These are phyloP conservation scores for Ranitomeya variabilis DNA, from an alignment of 2,113 vertebrate genomes.

Conservation along the genomic window DNA sequence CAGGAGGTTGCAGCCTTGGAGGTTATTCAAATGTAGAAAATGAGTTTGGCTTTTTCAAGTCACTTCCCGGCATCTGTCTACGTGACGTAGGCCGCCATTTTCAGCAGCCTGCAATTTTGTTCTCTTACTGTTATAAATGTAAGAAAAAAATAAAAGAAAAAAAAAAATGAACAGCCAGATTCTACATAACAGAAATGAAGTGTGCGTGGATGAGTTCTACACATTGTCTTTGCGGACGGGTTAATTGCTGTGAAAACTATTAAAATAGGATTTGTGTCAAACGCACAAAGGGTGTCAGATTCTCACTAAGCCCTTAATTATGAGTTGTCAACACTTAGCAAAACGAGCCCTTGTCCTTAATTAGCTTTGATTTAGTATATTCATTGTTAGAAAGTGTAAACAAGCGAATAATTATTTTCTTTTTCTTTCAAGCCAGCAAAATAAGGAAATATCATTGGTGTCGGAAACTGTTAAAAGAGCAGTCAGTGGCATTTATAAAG, in stretches of 20 bases:
- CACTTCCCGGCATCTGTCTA: not conserved
- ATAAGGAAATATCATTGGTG: slow-evolving; percentile 52
- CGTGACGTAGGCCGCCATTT: slow-evolving; percentile 24
- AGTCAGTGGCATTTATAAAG: slow-evolving; percentile 41
- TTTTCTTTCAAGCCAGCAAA: slow-evolving; percentile 48
- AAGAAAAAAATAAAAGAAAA: not conserved
- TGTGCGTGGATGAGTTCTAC: slow-evolving; percentile 44
- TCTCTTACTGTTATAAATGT: slow-evolving; percentile 44
- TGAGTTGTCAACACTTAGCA: slow-evolving; percentile 56
- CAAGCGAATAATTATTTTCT: slow-evolving; percentile 55
- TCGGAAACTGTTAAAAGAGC: slow-evolving; percentile 47
- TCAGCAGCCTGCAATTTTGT: slow-evolving; percentile 42
- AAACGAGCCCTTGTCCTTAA: slow-evolving; percentile 53
- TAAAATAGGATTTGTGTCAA: slow-evolving; percentile 57
- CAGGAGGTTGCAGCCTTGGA: not conserved
- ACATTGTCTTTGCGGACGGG: slow-evolving; percentile 52
- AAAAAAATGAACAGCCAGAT: slow-evolving; percentile 20
- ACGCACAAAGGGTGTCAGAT: slow-evolving; percentile 52
- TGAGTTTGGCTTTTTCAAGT: slow-evolving; percentile 5
- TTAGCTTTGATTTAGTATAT: slow-evolving; percentile 57
- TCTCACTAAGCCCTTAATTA: slow-evolving; percentile 57
- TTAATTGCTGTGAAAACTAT: slow-evolving; percentile 53
- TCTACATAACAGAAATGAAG: slow-evolving; percentile 30
- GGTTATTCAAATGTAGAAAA: slow-evolving; percentile 11
- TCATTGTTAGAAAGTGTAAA: slow-evolving; percentile 55